Evolutionary conservation across 2,888 invertebrate genomes (phyloP).

Genomic region (Hypolimnas misippus): DNA sequence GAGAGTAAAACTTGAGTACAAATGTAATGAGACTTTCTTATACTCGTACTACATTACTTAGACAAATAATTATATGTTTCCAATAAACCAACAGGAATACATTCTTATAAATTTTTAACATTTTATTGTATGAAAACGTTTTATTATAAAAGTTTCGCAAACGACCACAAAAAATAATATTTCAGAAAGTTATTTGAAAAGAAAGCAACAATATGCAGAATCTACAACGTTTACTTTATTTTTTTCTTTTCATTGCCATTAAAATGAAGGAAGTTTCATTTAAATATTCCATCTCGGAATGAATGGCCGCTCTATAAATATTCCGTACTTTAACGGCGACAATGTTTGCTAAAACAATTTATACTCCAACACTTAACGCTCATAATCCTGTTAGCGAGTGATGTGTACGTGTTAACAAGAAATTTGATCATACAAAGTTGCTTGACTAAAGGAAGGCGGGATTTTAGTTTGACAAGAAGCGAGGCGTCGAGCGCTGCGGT

Average conservation of each 20-base stretch:
- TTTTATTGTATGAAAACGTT: too few species aligned
- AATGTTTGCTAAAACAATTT: slow-evolving; percentile 6
- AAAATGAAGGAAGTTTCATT: slow-evolving; percentile 5
- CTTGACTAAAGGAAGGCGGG: slow-evolving; percentile 8
- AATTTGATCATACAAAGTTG: slow-evolving; percentile 11
- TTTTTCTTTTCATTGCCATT: not conserved
- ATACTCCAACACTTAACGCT: slow-evolving; percentile 8
- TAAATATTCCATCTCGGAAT: slow-evolving; percentile 6
- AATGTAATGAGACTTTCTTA: too few species aligned
- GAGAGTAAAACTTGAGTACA: too few species aligned
- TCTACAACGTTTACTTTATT: not conserved
- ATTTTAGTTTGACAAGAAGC: slow-evolving; percentile 7
- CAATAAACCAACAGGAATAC: too few species aligned
- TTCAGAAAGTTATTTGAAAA: not conserved
- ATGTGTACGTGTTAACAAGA: slow-evolving; percentile 13
- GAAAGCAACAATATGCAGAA: not conserved
- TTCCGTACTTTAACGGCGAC: not conserved
- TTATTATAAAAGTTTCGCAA: too few species aligned
- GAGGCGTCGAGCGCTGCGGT: not conserved
- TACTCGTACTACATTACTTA: too few species aligned
- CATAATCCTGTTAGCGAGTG: slow-evolving; percentile 12
- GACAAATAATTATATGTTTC: too few species aligned
- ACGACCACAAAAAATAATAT: too few species aligned
- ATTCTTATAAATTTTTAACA: too few species aligned
- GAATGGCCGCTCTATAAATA: not conserved